Conservation (phyloP, 1,140 invertebrate genomes). For the Mizuhopecten yessoensis region DNA sequence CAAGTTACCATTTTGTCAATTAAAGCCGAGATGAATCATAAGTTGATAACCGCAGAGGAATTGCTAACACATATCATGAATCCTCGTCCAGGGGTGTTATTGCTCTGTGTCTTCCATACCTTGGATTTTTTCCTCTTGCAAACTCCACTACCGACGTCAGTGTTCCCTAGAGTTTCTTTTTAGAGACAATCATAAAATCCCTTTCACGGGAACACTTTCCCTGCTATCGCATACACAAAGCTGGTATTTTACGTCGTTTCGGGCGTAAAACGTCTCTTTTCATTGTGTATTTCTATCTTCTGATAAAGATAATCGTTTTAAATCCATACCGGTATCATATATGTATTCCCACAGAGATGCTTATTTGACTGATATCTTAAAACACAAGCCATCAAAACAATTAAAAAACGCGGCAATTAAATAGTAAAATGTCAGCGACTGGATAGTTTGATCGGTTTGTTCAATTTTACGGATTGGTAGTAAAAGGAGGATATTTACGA, state of each 20-base stretch:
- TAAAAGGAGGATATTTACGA: not conserved
- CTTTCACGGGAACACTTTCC: constrained; percentile 3
- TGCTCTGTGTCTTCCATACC: no score
- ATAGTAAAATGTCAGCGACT: constrained; percentile 11
- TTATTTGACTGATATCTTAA: not conserved
- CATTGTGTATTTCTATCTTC: constrained; percentile 14
- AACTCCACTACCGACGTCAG: not conserved
- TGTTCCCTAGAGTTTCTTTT: not conserved
- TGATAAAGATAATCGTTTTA: not conserved
- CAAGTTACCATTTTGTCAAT: no score
- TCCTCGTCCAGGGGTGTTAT: no score
- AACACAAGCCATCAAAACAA: constrained; percentile 22
- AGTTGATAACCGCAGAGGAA: no score
- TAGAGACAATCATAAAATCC: not conserved
- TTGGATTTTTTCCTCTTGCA: no score
- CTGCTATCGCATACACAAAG: constrained; percentile 24
- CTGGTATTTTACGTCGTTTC: constrained; percentile 16
- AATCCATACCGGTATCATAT: constrained; percentile 19
- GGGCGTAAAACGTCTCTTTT: constrained; percentile 16
- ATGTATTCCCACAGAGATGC: not conserved
- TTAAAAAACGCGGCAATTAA: constrained; percentile 17
- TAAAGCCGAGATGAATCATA: no score
- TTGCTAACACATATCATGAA: no score
- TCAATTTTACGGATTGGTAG: constrained; percentile 21
- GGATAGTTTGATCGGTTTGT: not conserved